phyloP scores from a whole-genome alignment of 2,797 vertebrate species.

The Austrolebias charrua region DNA sequence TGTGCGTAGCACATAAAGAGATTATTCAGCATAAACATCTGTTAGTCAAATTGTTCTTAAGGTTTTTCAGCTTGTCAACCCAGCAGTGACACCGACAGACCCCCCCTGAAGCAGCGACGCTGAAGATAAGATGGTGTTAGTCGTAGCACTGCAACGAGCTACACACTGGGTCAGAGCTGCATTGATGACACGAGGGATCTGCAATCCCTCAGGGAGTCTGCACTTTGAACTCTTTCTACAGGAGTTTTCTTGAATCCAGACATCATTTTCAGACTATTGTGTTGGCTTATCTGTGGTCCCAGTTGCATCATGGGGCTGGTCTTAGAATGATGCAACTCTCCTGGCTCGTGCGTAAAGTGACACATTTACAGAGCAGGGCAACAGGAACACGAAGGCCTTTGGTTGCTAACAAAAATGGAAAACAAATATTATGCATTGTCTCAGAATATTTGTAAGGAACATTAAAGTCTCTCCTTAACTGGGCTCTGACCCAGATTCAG shows the following conservation, averaged over 20 bases:
- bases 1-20: background rate
- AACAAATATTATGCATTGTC: too few species aligned
- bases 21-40: background rate
- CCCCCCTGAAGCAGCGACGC: background rate
- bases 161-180: constrained; percentile 14
- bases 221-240: constrained; percentile 30
- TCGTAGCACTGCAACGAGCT: background rate
- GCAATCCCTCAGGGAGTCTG: constrained; percentile 1
- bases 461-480: constrained; percentile 48
- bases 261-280: constrained; percentile 46
- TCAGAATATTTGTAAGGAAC: constrained; percentile 38
- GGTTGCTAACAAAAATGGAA: constrained; percentile 10
- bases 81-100: background rate
- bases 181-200: constrained; percentile 12
- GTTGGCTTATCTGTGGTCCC: constrained; percentile 59
- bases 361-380: constrained; percentile 17
- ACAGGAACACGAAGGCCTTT: constrained; percentile 20
- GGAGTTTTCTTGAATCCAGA: constrained; percentile 28
- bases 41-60: background rate
- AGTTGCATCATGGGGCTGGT: constrained; percentile 58
- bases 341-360: constrained; percentile 43
- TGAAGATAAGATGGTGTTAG: constrained; percentile 15
- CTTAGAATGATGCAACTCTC: constrained; percentile 56
- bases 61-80: constrained; percentile 7
- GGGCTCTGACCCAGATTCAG: constrained; percentile 60